Evolutionary conservation across 1,140 invertebrate genomes (phyloP).

Genomic region (Hyles euphorbiae): DNA sequence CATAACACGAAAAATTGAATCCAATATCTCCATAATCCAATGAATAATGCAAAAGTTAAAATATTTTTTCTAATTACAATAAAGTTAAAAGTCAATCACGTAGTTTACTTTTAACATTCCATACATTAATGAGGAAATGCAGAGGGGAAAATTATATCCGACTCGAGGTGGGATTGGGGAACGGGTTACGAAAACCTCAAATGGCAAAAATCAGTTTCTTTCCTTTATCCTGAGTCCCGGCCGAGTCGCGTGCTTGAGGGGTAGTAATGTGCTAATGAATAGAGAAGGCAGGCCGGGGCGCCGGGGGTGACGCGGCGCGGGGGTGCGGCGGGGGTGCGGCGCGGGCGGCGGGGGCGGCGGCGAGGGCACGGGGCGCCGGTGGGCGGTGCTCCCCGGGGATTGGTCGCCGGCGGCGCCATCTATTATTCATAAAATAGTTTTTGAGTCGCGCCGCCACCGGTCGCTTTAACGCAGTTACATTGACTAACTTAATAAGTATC

Average conservation of each 20-base stretch:
- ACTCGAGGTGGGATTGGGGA: conserved; percentile 3
- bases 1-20: no score
- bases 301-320: conserved; percentile 23
- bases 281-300: conserved; percentile 52
- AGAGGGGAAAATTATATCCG: neutral
- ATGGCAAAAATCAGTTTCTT: conserved; percentile 65
- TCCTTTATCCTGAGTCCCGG: conserved; percentile 25
- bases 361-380: conserved; percentile 21
- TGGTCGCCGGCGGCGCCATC: conserved; percentile 65
- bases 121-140: neutral
- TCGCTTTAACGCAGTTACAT: conserved; percentile 63
- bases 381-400: conserved; percentile 68
- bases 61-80: no score
- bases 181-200: conserved; percentile 21
- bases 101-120: neutral
- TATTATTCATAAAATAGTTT: conserved; percentile 76
- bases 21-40: no score
- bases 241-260: conserved; percentile 48
- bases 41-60: no score
- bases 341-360: conserved; percentile 24
- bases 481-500: conserved; percentile 69
- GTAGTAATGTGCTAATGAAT: conserved; percentile 73
- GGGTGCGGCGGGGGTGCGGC: conserved; percentile 11
- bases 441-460: conserved; percentile 66
- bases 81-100: no score